Percentiles rank a stretch among this genome's conserved stretches.
phyloP scores from a whole-genome alignment of 2,888 invertebrate species.

The Catocala nupta region DNA sequence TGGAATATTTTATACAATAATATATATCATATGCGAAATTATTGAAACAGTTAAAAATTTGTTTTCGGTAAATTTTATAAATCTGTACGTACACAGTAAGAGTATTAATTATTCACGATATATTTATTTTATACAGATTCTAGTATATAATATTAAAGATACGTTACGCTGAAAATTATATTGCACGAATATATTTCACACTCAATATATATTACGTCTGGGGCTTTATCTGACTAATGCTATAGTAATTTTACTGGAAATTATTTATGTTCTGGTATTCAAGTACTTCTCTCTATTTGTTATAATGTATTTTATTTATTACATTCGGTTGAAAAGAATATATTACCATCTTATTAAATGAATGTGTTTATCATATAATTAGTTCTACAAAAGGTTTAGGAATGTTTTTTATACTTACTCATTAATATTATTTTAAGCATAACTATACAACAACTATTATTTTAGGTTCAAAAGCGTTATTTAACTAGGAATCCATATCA shows the following conservation, averaged over 20 bases:
- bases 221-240: too few species aligned
- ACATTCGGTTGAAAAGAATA: too few species aligned
- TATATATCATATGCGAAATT: neutral
- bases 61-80: neutral
- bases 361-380: too few species aligned
- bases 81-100: neutral
- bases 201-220: too few species aligned
- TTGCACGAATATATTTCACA: too few species aligned
- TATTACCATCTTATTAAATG: too few species aligned
- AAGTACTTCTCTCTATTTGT: too few species aligned
- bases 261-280: too few species aligned
- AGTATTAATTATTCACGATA: constrained; percentile 1
- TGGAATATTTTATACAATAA: constrained; percentile 7
- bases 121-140: constrained; percentile 1
- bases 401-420: neutral
- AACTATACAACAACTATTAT: neutral
- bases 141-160: neutral
- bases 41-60: too few species aligned
- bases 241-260: too few species aligned
- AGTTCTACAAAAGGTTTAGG: too few species aligned
- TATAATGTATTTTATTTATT: too few species aligned
- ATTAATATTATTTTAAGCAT: neutral
- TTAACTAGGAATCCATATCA: neutral
- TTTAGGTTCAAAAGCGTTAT: neutral
- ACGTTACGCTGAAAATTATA: neutral